Evolutionary conservation across 2,888 invertebrate species (phyloP).

Genomic region (Quadroppia sp.): DNA sequence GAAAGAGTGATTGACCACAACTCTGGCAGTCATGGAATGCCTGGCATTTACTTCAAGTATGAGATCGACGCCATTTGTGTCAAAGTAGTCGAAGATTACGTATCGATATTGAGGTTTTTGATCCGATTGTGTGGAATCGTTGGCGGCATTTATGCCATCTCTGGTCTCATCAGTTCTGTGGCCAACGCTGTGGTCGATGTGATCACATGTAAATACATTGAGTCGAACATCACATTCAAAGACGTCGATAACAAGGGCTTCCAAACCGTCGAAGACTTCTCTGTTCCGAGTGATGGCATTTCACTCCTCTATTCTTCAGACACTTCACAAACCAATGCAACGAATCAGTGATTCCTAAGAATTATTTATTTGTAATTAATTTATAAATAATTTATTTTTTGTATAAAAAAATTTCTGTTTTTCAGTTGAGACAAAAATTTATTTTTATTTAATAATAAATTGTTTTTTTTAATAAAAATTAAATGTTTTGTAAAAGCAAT

Average conservation of each 20-base stretch:
- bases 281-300: constrained; percentile 23
- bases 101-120: constrained; percentile 69
- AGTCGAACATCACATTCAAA: not conserved
- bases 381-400: constrained; percentile 25
- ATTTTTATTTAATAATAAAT: not conserved
- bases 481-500: not conserved
- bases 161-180: constrained; percentile 56
- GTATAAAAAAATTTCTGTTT: constrained; percentile 16
- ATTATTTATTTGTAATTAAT: constrained; percentile 2
- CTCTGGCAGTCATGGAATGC: constrained; percentile 83
- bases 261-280: constrained; percentile 26
- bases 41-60: constrained; percentile 92
- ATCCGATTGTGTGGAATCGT: constrained; percentile 84
- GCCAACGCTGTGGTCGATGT: constrained; percentile 36
- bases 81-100: constrained; percentile 65
- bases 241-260: constrained; percentile 15
- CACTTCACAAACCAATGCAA: not conserved
- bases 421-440: not conserved
- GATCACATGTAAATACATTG: constrained; percentile 36
- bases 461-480: constrained; percentile 22
- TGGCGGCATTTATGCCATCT: constrained; percentile 85
- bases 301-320: constrained; percentile 10
- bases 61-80: constrained; percentile 87
- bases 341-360: not conserved
- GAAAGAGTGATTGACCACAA: constrained; percentile 67